Base-by-base conservation (phyloP, 2,888 invertebrate genomes). In the Synergus gifuensis region DNA sequence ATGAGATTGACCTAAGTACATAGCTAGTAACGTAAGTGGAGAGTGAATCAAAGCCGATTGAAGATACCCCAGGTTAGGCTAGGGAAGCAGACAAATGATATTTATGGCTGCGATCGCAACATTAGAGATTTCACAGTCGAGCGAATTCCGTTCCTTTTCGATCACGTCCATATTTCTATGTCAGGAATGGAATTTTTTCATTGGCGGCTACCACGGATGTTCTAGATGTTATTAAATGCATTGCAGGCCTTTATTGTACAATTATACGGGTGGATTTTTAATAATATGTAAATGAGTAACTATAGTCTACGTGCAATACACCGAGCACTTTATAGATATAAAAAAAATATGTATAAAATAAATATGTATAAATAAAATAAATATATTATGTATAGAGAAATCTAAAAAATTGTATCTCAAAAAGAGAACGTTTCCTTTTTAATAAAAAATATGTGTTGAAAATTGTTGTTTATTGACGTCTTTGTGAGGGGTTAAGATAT, bases 1-100 rank as follows among this genome's bases (percentile, higher is more conserved):
- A 73, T 73, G 54, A 73, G 54, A 73, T 73, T 73, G n/a, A 73
- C 73, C 73, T 16, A 73, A 54, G 73, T 73, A n/a, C 28, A 42
- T 66, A 42, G 54, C 36, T 36, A 54, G 28, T 28, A 28, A 73
- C 69, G 7, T 69, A 36, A 69, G 60, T n/a, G 69, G 36, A 69
- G 54, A 73, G 22, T 54, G n/a, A 73, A 73, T 73, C 36, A 36
- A 14, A 54, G 73, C 9, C 11, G 36, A 36, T 54, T 73, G 28
- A 54, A 73, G 73, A 73, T 73, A 54, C n/a, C n/a, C 73, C 49
- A 54, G n/a, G 11, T 54, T 36, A 49, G 73, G 73, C 16, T 73
- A n/a, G 36, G 11, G 54, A 73, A 54, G 73, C 40, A 9, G 36
- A 73, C 49, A 46, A 49, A 69, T 16, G 16, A 54, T 73, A 54